These are phyloP conservation scores for Halichoerus grypus DNA, from an alignment of 2,113 vertebrate genomes.

Conservation along the genomic window DNA sequence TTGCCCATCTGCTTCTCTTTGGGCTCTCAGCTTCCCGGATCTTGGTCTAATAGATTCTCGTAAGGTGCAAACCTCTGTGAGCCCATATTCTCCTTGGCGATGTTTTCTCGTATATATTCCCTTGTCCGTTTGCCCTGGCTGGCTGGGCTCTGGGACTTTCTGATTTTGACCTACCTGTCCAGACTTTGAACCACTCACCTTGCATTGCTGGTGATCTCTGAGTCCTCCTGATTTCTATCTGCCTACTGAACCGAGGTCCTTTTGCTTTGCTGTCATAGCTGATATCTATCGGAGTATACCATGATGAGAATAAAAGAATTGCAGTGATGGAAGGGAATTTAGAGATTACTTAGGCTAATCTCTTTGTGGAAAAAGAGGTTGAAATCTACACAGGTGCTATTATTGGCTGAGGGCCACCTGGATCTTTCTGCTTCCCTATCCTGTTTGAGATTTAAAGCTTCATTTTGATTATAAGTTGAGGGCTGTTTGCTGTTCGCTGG, in stretches of 20 bases:
- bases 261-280: not conserved
- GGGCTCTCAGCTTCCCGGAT: not conserved
- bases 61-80: not conserved
- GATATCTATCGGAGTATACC: not conserved
- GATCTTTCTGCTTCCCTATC: not conserved
- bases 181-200: not conserved
- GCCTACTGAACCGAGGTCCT: not conserved
- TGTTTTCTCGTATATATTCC: not conserved
- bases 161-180: not conserved
- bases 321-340: not conserved
- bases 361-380: not conserved
- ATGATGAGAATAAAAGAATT: not conserved
- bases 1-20: not conserved
- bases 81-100: not conserved
- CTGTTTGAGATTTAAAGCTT: not conserved
- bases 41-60: not conserved
- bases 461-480: not conserved
- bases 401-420: not conserved
- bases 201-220: not conserved
- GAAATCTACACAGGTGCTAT: not conserved
- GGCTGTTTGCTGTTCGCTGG: not conserved
- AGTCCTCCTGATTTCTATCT: not conserved
- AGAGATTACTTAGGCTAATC: not conserved
- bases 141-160: not conserved
- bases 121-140: not conserved